A percentile compares a stretch with the other conserved stretches of the same genome.
These are phyloP conservation scores for Odontocolon sp. DNA, from an alignment of 2,888 invertebrate species.

Conservation along the genomic window DNA sequence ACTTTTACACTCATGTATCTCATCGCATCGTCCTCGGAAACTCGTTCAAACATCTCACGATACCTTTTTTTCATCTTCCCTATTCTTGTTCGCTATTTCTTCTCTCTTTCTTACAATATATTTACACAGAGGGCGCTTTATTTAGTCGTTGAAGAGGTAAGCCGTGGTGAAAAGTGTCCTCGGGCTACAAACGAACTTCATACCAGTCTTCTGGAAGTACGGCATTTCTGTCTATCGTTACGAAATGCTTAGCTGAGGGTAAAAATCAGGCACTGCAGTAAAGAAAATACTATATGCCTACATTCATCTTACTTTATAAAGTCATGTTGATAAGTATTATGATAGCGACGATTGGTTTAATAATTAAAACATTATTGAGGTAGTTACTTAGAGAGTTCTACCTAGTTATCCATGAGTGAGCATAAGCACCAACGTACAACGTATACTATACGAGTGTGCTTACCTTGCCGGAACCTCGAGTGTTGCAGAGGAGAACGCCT, in stretches of 20 bases:
- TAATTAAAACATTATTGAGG: no score
- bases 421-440: no score
- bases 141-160: background rate
- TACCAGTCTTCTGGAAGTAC: background rate
- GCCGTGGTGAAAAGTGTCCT: background rate
- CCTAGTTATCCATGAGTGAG: no score
- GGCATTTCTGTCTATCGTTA: background rate
- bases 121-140: background rate
- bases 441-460: constrained; percentile 66
- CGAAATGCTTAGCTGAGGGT: no score
- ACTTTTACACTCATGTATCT: background rate
- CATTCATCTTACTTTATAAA: no score
- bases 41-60: constrained; percentile 11
- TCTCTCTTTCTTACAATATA: background rate
- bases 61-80: constrained; percentile 13
- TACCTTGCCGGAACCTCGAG: constrained; percentile 85
- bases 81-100: background rate
- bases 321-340: no score
- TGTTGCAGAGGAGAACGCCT: constrained; percentile 85
- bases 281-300: no score
- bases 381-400: no score
- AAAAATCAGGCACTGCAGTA: no score
- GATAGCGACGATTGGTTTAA: no score
- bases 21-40: background rate
- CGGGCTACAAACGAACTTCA: background rate